Percentiles rank a stretch among this genome's conserved stretches.
Evolutionary conservation across 2,888 invertebrate genomes (phyloP).

Genomic region (Andricus quercusramuli): DNA sequence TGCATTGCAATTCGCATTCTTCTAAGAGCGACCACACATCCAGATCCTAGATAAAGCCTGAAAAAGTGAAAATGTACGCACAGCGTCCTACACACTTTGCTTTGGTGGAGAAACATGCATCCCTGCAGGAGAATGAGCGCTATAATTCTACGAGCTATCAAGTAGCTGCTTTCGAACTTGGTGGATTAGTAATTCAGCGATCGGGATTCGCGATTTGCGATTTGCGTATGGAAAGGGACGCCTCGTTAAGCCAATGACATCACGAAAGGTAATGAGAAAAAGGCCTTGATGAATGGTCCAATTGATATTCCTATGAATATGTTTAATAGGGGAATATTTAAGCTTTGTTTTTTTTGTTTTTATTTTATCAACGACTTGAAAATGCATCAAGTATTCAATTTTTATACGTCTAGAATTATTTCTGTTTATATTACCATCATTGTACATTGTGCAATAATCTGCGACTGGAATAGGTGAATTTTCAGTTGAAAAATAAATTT

Average conservation of each 20-base stretch:
- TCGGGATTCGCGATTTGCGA: slow-evolving; percentile 2
- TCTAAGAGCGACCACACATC: slow-evolving; percentile 66
- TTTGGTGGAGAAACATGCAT: slow-evolving; percentile 17
- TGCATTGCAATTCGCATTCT: slow-evolving; percentile 52
- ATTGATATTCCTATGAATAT: slow-evolving; percentile 26
- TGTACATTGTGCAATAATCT: too few relatives aligned
- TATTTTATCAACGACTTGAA: too few relatives aligned
- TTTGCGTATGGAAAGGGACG: slow-evolving; percentile 8
- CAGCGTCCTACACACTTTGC: slow-evolving; percentile 17
- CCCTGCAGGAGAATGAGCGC: slow-evolving; percentile 13
- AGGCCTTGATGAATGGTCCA: slow-evolving; percentile 8
- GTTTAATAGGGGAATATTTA: too few relatives aligned
- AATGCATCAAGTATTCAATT: too few relatives aligned
- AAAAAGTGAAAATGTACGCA: slow-evolving; percentile 39
- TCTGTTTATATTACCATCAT: too few relatives aligned
- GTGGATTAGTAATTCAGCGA: slow-evolving; percentile 44
- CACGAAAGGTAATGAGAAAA: neutral
- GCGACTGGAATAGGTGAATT: too few relatives aligned
- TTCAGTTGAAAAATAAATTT: too few relatives aligned
- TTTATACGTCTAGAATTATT: too few relatives aligned
- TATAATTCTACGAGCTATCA: slow-evolving; percentile 46
- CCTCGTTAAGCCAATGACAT: slow-evolving; percentile 22
- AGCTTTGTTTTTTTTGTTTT: too few relatives aligned
- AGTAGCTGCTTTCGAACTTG: slow-evolving; percentile 40
- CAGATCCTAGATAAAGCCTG: slow-evolving; percentile 69